A percentile compares a stretch with the other conserved stretches of the same genome.
These are phyloP conservation scores for Pammene fasciana DNA, from an alignment of 2,888 invertebrate species.

Conservation along the genomic window DNA sequence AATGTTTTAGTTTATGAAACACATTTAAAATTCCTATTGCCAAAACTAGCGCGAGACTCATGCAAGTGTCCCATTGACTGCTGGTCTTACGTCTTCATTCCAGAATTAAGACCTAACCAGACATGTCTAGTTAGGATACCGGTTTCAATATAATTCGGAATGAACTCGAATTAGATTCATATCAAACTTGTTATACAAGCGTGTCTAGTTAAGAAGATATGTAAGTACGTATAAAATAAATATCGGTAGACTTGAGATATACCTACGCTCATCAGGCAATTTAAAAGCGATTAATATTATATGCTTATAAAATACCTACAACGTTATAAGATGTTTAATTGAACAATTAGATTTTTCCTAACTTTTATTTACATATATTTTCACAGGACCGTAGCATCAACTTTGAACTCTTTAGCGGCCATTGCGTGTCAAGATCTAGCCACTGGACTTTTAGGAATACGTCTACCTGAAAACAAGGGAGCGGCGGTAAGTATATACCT, in stretches of 20 bases:
- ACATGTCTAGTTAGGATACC: constrained; percentile 68
- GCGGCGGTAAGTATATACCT: constrained; percentile 84
- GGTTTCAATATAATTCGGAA: constrained; percentile 66
- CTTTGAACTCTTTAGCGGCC: constrained; percentile 95
- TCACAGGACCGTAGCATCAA: constrained; percentile 96
- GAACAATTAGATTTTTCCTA: not conserved
- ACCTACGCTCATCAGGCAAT: not conserved
- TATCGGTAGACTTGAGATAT: not conserved
- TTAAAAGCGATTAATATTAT: not conserved
- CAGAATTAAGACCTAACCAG: constrained; percentile 63
- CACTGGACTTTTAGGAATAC: constrained; percentile 87
- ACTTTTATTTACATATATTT: not conserved
- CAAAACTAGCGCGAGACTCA: constrained; percentile 49
- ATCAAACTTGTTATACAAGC: constrained; percentile 12
- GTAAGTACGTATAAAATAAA: too few relatives aligned
- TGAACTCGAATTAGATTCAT: constrained; percentile 48
- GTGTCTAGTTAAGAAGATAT: not conserved
- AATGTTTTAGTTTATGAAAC: not conserved
- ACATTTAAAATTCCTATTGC: constrained; percentile 19
- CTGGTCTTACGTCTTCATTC: constrained; percentile 52
- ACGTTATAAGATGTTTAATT: too few relatives aligned
- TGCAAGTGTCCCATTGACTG: constrained; percentile 58
- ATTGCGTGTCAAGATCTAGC: constrained; percentile 95
- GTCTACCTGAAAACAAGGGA: constrained; percentile 89
- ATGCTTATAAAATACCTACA: too few relatives aligned